A percentile compares a stretch with the other conserved stretches of the same genome.
Conservation (phyloP, 1,140 invertebrate species). For the Scaptodrosophila lebanonensis region DNA sequence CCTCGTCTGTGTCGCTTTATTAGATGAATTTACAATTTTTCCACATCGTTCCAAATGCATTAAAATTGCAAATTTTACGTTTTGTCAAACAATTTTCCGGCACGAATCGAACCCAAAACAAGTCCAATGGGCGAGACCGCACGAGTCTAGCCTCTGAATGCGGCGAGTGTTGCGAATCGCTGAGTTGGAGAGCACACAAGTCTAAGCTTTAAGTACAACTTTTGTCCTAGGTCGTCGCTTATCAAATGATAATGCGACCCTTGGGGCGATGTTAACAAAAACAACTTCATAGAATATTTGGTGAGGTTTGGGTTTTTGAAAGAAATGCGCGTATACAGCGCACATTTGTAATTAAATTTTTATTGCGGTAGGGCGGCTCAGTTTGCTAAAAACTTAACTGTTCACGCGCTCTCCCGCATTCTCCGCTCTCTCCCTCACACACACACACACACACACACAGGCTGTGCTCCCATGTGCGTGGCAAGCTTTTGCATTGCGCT, state of each 20-base stretch:
- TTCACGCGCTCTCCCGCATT: no score
- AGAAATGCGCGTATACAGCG: neutral
- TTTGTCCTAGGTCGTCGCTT: conserved; percentile 41
- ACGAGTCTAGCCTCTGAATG: no score
- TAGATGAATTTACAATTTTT: conserved; percentile 9
- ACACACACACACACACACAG: conserved; percentile 19
- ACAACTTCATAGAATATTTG: conserved; percentile 1
- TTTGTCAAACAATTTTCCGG: conserved; percentile 41
- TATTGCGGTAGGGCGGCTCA: conserved; percentile 43
- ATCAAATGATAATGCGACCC: neutral
- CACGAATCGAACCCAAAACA: no score
- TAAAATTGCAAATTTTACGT: conserved; percentile 47
- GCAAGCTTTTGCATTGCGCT: conserved; percentile 48
- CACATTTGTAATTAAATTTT: conserved; percentile 33
- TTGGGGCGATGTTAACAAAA: neutral
- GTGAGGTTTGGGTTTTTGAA: neutral
- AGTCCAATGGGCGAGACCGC: no score
- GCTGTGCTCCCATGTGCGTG: conserved; percentile 48
- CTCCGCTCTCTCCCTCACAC: no score
- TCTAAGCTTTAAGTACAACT: neutral
- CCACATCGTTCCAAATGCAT: no score
- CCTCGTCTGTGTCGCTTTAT: no score
- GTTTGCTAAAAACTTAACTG: neutral
- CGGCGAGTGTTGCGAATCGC: no score
- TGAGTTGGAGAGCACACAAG: no score